phyloP scores from a whole-genome alignment of 1,140 invertebrate species.

The Chymomyza costata region DNA sequence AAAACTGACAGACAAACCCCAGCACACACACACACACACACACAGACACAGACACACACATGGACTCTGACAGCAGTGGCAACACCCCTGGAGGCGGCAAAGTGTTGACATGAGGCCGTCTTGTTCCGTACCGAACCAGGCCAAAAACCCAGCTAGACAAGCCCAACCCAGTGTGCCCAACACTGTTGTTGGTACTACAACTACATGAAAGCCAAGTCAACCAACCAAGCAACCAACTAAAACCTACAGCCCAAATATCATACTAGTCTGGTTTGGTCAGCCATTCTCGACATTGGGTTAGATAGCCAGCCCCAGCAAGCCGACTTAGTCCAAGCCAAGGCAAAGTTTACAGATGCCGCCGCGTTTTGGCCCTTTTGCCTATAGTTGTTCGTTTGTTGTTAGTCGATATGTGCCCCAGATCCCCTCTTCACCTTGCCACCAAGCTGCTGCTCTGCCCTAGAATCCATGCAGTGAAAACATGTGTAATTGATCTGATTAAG shows the following conservation, averaged over 20 bases:
- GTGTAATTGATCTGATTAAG: slow-evolving; percentile 73
- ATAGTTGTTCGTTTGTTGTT: no score
- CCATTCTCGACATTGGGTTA: not conserved
- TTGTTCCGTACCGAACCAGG: slow-evolving; percentile 22
- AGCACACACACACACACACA: slow-evolving; percentile 14
- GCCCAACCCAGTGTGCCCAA: no score
- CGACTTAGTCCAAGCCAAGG: slow-evolving; percentile 13
- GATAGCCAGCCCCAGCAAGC: slow-evolving; percentile 17
- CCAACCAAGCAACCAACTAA: slow-evolving; percentile 25
- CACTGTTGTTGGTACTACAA: no score
- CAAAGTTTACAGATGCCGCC: slow-evolving; percentile 31
- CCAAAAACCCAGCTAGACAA: not conserved
- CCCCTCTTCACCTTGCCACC: not conserved
- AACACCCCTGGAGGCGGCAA: slow-evolving; percentile 29
- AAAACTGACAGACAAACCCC: slow-evolving; percentile 49
- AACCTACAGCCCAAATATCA: no score
- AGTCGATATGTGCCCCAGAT: slow-evolving; percentile 3
- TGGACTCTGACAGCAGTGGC: not conserved
- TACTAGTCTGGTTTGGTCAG: not conserved
- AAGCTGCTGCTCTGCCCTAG: slow-evolving; percentile 13
- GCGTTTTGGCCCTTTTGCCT: slow-evolving; percentile 8
- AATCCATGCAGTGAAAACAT: slow-evolving; percentile 71
- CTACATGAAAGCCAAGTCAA: slow-evolving; percentile 54
- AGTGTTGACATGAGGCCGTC: slow-evolving; percentile 62
- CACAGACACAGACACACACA: not conserved